phyloP scores from a whole-genome alignment of 2,888 invertebrate species.

The Bimastos eiseni region DNA sequence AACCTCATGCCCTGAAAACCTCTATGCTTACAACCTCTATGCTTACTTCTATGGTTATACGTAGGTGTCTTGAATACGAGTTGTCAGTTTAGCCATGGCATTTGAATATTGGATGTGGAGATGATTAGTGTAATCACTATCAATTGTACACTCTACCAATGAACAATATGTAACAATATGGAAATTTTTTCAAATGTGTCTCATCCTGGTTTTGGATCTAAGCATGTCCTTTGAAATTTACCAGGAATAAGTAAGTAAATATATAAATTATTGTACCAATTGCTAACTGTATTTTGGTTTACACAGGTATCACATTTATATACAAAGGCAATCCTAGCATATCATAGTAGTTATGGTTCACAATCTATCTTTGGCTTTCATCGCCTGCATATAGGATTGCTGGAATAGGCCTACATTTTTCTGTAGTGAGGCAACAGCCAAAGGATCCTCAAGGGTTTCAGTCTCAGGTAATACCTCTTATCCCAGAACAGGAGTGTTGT shows the following conservation, averaged over 20 bases:
- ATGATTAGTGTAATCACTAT: background rate
- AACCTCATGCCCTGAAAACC: background rate
- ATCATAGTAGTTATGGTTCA: too few relatives aligned
- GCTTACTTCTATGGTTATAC: background rate
- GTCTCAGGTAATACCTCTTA: background rate
- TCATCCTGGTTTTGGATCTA: background rate
- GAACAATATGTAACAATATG: background rate
- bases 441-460: background rate
- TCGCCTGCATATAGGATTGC: too few relatives aligned
- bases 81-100: background rate
- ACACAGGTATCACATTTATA: too few relatives aligned
- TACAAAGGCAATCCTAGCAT: too few relatives aligned
- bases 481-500: too few relatives aligned
- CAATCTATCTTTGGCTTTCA: too few relatives aligned
- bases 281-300: too few relatives aligned
- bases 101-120: background rate
- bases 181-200: background rate
- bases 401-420: background rate
- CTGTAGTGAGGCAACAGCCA: background rate
- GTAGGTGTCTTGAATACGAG: background rate
- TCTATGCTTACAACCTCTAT: too few relatives aligned
- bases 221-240: background rate
- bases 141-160: background rate
- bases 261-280: too few relatives aligned
- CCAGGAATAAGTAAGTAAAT: too few relatives aligned